Evolutionary conservation across 2,797 vertebrate species (phyloP).

Genomic region (Rallus crepitans): DNA sequence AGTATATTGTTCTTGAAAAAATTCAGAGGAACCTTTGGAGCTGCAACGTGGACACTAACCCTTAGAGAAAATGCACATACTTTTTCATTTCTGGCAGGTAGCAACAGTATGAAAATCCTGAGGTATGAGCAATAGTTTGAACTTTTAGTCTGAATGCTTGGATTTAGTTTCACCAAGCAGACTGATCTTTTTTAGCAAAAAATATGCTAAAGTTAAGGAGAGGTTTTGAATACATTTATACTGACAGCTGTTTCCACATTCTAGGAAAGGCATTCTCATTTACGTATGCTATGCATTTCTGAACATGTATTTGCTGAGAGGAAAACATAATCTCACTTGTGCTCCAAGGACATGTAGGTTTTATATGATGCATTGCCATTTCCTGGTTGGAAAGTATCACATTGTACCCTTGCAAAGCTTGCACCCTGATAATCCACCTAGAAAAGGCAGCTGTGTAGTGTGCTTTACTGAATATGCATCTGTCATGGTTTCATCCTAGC

Average conservation of each 20-base stretch:
- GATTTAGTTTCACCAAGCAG: not conserved
- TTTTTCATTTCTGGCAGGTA: not conserved
- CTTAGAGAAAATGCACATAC: not conserved
- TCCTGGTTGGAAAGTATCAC: not conserved
- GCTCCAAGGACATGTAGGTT: not conserved
- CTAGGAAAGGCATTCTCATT: not conserved
- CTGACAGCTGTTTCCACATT: not conserved
- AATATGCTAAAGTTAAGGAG: not conserved
- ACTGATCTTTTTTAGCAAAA: not conserved
- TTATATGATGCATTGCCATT: not conserved
- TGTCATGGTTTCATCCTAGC: too few relatives aligned
- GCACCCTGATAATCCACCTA: not conserved
- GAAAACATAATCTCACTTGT: not conserved
- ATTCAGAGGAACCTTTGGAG: not conserved
- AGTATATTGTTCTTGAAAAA: not conserved
- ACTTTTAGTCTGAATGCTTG: not conserved
- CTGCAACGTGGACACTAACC: not conserved
- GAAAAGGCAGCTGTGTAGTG: not conserved
- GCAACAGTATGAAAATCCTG: not conserved
- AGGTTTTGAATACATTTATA: not conserved
- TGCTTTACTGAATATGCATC: not conserved
- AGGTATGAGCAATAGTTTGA: not conserved
- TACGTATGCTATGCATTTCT: not conserved
- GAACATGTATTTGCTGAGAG: not conserved
- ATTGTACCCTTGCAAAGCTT: not conserved